Evolutionary conservation across 2,888 invertebrate species (phyloP).

Genomic region (Leptinotarsa rubiginosa): DNA sequence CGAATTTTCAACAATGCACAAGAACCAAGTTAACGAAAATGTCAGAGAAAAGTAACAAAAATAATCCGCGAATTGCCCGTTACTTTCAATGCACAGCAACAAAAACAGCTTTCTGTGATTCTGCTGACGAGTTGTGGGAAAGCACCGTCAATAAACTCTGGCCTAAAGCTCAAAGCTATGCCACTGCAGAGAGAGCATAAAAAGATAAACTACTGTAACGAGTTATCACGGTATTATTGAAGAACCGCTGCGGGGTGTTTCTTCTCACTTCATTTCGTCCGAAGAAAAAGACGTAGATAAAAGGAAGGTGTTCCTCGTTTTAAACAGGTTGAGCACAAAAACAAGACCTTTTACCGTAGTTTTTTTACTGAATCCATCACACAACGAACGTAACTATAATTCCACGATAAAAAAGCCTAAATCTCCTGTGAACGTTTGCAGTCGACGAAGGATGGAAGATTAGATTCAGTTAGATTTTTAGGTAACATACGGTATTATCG

Average conservation of each 20-base stretch:
- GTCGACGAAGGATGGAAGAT: neutral
- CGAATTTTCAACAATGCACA: no score
- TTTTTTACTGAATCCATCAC: slow-evolving; percentile 26
- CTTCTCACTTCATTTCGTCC: slow-evolving; percentile 35
- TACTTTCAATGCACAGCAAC: neutral
- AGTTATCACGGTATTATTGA: slow-evolving; percentile 52
- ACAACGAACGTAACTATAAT: slow-evolving; percentile 7
- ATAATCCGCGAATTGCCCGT: no score
- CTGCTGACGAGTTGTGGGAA: slow-evolving; percentile 4
- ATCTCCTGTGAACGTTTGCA: slow-evolving; percentile 24
- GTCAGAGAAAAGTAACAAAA: no score
- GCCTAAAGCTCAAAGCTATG: slow-evolving; percentile 24
- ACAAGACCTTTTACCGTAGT: slow-evolving; percentile 34
- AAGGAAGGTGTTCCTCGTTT: slow-evolving; percentile 35
- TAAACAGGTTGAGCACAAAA: slow-evolving; percentile 38
- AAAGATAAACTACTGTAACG: slow-evolving; percentile 44
- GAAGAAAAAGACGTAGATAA: slow-evolving; percentile 33
- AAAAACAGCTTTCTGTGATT: neutral
- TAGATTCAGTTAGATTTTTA: no score
- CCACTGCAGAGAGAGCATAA: slow-evolving; percentile 34
- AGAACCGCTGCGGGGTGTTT: slow-evolving; percentile 32
- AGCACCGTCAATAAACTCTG: slow-evolving; percentile 16
- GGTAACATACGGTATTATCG: no score
- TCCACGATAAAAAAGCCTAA: slow-evolving; percentile 11
- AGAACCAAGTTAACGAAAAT: no score